phyloP scores from a whole-genome alignment of 1,140 invertebrate species.

The Drosophila quadrilineata region DNA sequence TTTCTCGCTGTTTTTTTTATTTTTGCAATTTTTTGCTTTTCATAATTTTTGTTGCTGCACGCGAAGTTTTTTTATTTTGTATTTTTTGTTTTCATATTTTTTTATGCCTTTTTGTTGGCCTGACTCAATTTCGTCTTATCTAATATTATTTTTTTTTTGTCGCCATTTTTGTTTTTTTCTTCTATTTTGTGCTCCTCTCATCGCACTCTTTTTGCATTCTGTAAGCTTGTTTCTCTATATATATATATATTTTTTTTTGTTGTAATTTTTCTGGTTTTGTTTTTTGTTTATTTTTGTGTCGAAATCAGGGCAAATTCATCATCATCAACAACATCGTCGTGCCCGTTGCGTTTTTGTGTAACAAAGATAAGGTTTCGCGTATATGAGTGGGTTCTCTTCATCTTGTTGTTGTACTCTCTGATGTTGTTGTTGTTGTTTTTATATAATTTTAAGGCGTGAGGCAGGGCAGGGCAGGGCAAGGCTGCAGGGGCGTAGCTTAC shows the following conservation, averaged over 20 bases:
- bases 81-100: too few species aligned
- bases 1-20: conserved; percentile 43
- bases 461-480: conserved; percentile 18
- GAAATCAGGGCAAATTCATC: conserved; percentile 79
- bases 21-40: conserved; percentile 22
- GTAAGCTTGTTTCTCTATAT: conserved; percentile 5
- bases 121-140: conserved; percentile 76
- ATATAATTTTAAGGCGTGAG: conserved; percentile 64
- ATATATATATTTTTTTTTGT: conserved; percentile 6
- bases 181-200: conserved; percentile 1
- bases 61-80: conserved; percentile 64
- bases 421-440: conserved; percentile 40
- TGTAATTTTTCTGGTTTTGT: conserved; percentile 14
- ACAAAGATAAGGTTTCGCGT: conserved; percentile 73
- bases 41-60: conserved; percentile 42
- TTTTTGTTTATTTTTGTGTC: conserved; percentile 75
- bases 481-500: background rate
- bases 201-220: too few species aligned
- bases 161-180: conserved; percentile 38
- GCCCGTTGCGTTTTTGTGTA: conserved; percentile 60
- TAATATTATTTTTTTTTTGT: conserved; percentile 70
- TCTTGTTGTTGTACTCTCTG: conserved; percentile 30
- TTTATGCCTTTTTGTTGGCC: conserved; percentile 18
- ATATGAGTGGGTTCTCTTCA: conserved; percentile 51
- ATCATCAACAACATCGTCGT: conserved; percentile 77